These are phyloP conservation scores for Dinocampus coccinellae DNA, from an alignment of 2,888 invertebrate species.

Conservation along the genomic window DNA sequence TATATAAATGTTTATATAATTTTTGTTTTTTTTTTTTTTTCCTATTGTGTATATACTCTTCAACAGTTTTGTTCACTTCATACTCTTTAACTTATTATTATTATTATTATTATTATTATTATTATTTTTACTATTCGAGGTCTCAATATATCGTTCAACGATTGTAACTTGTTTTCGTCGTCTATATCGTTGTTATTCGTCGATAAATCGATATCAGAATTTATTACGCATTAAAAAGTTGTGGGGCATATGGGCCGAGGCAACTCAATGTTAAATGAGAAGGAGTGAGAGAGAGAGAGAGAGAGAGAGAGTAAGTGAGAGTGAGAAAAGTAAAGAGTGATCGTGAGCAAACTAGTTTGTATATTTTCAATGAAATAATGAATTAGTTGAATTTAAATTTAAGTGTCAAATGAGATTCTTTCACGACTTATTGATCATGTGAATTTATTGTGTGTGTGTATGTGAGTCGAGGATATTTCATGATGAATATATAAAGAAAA, in stretches of 20 bases:
- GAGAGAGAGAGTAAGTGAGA: neutral
- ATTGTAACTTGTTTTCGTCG: constrained; percentile 34
- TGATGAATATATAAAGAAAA: neutral
- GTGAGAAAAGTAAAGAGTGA: neutral
- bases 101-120: neutral
- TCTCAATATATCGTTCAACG: neutral
- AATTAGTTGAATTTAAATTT: neutral
- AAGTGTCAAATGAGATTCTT: neutral
- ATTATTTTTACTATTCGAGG: neutral
- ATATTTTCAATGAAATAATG: neutral
- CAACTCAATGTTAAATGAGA: neutral
- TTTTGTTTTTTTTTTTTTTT: neutral
- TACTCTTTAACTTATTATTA: too few relatives aligned
- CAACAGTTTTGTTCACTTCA: too few relatives aligned
- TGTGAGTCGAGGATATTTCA: too few relatives aligned
- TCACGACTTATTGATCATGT: neutral
- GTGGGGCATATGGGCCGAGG: constrained; percentile 15
- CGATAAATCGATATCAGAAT: constrained; percentile 41
- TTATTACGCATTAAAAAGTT: constrained; percentile 35
- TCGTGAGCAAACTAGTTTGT: neutral
- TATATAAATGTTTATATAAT: neutral
- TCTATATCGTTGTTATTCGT: constrained; percentile 36
- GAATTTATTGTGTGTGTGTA: neutral
- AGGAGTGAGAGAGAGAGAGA: neutral
- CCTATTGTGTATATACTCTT: too few relatives aligned